phyloP scores from a whole-genome alignment of 2,113 vertebrate species.

The Myotis davidii region DNA sequence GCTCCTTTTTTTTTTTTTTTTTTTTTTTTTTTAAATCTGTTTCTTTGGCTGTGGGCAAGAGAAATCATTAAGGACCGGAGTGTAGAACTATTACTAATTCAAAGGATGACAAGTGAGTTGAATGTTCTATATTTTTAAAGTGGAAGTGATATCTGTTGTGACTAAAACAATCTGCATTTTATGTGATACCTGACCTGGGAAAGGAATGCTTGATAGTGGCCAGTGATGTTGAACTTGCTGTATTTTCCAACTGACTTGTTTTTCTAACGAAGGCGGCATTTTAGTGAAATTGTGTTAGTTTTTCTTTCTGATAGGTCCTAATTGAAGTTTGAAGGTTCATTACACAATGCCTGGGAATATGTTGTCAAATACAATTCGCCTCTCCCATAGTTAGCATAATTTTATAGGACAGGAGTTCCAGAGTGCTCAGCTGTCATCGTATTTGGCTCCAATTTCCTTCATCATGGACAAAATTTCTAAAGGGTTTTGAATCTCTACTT shows the following conservation, averaged over 20 bases:
- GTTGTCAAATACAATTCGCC: slow-evolving; percentile 73
- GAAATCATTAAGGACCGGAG: not conserved
- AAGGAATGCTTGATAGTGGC: slow-evolving; percentile 43
- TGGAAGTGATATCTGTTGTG: slow-evolving; percentile 19
- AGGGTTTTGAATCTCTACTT: slow-evolving; percentile 48
- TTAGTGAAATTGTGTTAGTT: slow-evolving; percentile 73
- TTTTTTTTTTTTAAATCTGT: not conserved
- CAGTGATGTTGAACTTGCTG: slow-evolving; percentile 67
- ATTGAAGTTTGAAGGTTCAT: slow-evolving; percentile 78
- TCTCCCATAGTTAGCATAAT: slow-evolving; percentile 51
- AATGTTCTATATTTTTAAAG: slow-evolving; percentile 58
- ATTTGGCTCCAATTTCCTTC: slow-evolving; percentile 56
- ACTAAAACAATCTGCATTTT: slow-evolving; percentile 18
- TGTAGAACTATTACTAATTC: slow-evolving; percentile 56
- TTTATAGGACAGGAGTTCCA: slow-evolving; percentile 30
- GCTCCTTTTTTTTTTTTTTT: not conserved
- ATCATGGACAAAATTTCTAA: slow-evolving; percentile 31
- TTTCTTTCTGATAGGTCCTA: slow-evolving; percentile 77
- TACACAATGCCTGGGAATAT: slow-evolving; percentile 72
- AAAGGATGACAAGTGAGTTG: not conserved
- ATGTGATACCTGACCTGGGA: not conserved
- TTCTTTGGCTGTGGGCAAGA: slow-evolving; percentile 1
- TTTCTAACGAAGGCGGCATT: slow-evolving; percentile 61
- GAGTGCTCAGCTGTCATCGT: slow-evolving; percentile 12
- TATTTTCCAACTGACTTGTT: slow-evolving; percentile 72